phyloP scores from a whole-genome alignment of 2,797 vertebrate genomes.

The Gambelia wislizenii region DNA sequence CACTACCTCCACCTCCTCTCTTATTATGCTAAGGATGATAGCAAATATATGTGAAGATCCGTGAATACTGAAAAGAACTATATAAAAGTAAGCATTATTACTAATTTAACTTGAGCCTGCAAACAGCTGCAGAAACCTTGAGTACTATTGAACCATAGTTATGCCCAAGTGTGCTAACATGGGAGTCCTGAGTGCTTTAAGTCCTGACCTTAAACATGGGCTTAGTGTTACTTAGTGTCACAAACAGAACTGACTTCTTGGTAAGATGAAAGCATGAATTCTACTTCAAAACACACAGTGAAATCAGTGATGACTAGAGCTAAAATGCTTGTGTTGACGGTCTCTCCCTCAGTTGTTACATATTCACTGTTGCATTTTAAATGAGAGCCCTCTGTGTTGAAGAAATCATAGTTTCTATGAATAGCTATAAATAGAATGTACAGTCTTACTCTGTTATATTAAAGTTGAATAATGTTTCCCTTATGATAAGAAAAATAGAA shows the following conservation, averaged over 20 bases:
- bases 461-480: constrained; percentile 34
- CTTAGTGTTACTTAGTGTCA: not conserved
- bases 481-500: constrained; percentile 32
- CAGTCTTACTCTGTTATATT: constrained; percentile 28
- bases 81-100: not conserved
- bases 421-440: constrained; percentile 20
- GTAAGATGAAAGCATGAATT: constrained; percentile 6
- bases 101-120: not conserved
- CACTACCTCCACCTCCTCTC: no score
- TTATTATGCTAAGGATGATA: not conserved
- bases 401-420: constrained; percentile 19
- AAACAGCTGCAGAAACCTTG: not conserved
- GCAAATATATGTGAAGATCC: not conserved
- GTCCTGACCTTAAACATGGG: not conserved
- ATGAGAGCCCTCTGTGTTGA: constrained; percentile 33
- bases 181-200: not conserved
- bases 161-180: not conserved
- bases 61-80: not conserved
- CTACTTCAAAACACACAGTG: not conserved
- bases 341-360: constrained; percentile 38
- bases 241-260: constrained; percentile 13
- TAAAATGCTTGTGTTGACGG: not conserved
- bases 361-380: constrained; percentile 34
- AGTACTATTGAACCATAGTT: not conserved
- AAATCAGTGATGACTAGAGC: not conserved